phyloP scores from a whole-genome alignment of 2,888 invertebrate genomes.

The Apamea monoglypha region DNA sequence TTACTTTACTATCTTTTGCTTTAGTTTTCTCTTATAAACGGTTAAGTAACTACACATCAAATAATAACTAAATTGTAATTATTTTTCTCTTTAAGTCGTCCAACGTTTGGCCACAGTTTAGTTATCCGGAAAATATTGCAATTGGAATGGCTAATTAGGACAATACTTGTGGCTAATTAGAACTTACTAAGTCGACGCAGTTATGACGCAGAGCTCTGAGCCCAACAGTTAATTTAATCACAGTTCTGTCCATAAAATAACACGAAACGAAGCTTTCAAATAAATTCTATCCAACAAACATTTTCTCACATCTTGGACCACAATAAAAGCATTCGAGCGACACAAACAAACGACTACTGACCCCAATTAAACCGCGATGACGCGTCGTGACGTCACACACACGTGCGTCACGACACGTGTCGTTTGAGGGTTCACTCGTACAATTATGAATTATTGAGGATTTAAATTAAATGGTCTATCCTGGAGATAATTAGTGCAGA shows the following conservation, averaged over 20 bases:
- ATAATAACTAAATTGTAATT: no score
- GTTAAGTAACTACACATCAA: no score
- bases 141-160: no score
- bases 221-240: no score
- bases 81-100: no score
- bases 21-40: no score
- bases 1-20: no score
- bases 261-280: not conserved
- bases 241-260: not conserved
- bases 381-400: slow-evolving; percentile 69
- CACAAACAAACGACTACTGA: slow-evolving; percentile 72
- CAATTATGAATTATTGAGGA: slow-evolving; percentile 51
- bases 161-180: no score
- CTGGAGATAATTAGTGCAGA: slow-evolving; percentile 10
- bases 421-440: slow-evolving; percentile 56
- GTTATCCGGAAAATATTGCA: no score
- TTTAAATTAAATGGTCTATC: slow-evolving; percentile 53
- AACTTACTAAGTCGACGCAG: no score
- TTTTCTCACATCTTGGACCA: slow-evolving; percentile 36
- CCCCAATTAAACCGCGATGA: slow-evolving; percentile 76
- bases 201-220: no score
- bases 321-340: slow-evolving; percentile 63
- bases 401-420: slow-evolving; percentile 49
- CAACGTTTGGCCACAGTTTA: no score
- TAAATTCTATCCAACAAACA: not conserved